A percentile compares a stretch with the other conserved stretches of the same genome.
Conservation (phyloP, 2,888 invertebrate genomes). For the Minunthozetes semirufus region DNA sequence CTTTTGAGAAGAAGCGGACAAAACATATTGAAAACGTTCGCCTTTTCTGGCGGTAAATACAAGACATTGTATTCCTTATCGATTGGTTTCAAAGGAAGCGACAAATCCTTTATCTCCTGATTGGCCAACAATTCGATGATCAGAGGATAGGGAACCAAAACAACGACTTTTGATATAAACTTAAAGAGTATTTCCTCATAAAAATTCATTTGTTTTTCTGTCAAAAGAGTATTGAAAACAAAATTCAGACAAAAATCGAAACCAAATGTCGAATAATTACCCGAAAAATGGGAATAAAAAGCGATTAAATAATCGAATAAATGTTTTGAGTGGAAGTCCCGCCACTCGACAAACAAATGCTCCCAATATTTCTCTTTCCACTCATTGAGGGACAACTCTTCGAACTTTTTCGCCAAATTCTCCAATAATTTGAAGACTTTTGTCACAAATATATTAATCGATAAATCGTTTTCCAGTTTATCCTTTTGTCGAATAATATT, state of each 20-base stretch:
- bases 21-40: background rate
- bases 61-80: background rate
- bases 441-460: background rate
- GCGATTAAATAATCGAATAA: slow-evolving; percentile 55
- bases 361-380: slow-evolving; percentile 42
- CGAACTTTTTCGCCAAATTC: background rate
- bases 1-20: slow-evolving; percentile 17
- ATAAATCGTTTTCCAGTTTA: background rate
- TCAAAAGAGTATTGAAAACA: background rate
- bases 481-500: background rate
- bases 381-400: background rate
- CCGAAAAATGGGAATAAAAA: slow-evolving; percentile 53
- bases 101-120: background rate
- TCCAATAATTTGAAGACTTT: background rate
- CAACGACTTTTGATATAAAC: background rate
- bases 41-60: background rate
- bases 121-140: background rate
- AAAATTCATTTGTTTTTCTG: slow-evolving; percentile 8
- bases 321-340: slow-evolving; percentile 64
- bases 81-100: background rate
- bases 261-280: slow-evolving; percentile 14
- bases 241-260: background rate
- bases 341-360: slow-evolving; percentile 63
- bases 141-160: background rate
- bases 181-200: slow-evolving; percentile 23